These are phyloP conservation scores for Cyprinella venusta DNA, from an alignment of 2,797 vertebrate species.

Conservation along the genomic window DNA sequence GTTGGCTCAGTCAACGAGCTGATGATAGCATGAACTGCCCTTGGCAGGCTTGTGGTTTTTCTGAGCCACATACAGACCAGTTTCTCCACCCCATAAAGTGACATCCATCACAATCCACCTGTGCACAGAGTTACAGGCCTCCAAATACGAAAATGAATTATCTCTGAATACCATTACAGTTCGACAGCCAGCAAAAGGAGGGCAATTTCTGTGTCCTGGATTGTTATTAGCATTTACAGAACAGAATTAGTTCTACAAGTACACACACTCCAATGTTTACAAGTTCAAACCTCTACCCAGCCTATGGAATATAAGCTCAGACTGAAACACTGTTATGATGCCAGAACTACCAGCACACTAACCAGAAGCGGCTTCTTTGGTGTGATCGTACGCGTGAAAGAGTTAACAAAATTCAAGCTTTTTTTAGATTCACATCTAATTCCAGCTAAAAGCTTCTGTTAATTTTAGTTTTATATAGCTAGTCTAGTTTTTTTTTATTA, in stretches of 20 bases:
- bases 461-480: background rate
- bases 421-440: background rate
- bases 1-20: background rate
- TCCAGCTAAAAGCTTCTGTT: background rate
- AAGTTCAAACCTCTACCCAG: background rate
- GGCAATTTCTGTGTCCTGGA: background rate
- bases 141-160: background rate
- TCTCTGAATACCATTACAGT: background rate
- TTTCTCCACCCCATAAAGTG: slow-evolving; percentile 24
- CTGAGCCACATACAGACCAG: slow-evolving; percentile 18
- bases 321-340: slow-evolving; percentile 13
- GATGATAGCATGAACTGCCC: slow-evolving; percentile 29
- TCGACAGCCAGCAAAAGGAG: background rate
- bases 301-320: slow-evolving; percentile 1
- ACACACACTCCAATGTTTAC: background rate
- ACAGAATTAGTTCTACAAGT: background rate
- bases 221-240: background rate
- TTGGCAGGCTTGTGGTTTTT: slow-evolving; percentile 25
- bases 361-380: background rate
- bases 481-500: no score
- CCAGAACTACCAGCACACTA: slow-evolving; percentile 15
- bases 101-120: slow-evolving; percentile 24
- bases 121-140: slow-evolving; percentile 1
- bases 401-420: background rate
- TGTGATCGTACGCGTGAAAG: no score